Evolutionary conservation across 2,888 invertebrate genomes (phyloP), one percentile per base, ranked within the genome.

Genomic region (Plebejus argus): DNA sequence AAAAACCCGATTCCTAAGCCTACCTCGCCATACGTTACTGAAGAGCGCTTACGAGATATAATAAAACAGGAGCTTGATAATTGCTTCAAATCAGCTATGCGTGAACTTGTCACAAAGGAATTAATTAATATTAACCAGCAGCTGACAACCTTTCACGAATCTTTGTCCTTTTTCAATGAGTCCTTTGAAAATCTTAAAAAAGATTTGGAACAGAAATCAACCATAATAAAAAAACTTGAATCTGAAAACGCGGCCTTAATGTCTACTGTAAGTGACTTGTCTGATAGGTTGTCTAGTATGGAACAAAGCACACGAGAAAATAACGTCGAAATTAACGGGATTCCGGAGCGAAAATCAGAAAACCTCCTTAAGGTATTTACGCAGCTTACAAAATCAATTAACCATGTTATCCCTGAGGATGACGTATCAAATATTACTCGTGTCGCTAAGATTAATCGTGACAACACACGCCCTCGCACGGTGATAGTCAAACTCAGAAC

Each of bases 141-240:
- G 12, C 6, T 28, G 10, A 18, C 28, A 15, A 70, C 15, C 33
- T 70, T 70, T 33, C 70, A 70, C 15, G 70, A 28, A 4, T 33
- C 70, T 2, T 28, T 70, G 1, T 33, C 28, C 8, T 70, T 70
- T 18, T 70, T 23, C 33, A 70, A 70, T 70, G 70, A 28, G 1
- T 28, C 33, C 28, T 70, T 70, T 18, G 70, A 70, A 28, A 70
- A 28, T 33, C 3, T 70, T 15, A 70, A 70, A 28, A 70, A 28
- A 15, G 70, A 70, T 8, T 6, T 70, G 6, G 70, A 70, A 28
- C 6, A 33, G 4, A 70, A 70, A 78, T 56, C 23, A 33, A 72
- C 10, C 82, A 81, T 56, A 56, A 56, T 56, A 56, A 56, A 56
- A n/a, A 56, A 56, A n/a, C 56, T 56, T 6, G 76, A 82, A 79